Evolutionary conservation across 2,797 vertebrate species (phyloP).

Genomic region (Anguilla megastoma): DNA sequence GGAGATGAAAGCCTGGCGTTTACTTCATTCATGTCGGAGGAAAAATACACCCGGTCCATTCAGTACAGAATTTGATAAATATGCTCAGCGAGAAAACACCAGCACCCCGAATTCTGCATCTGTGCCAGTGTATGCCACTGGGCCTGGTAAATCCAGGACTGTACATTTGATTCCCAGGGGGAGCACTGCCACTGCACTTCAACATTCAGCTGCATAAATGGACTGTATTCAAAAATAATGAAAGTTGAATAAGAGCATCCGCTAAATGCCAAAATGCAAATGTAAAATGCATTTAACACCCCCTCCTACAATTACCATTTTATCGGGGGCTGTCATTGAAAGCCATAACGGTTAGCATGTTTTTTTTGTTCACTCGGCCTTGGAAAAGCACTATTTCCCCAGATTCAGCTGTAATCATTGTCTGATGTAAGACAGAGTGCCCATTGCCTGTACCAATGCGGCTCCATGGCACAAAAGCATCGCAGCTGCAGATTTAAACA

Average conservation of each 20-base stretch:
- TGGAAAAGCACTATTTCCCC: conserved; percentile 26
- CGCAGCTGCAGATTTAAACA: background rate
- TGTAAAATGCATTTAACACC: conserved; percentile 1
- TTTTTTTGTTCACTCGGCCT: conserved; percentile 28
- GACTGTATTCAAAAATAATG: background rate
- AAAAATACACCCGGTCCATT: background rate
- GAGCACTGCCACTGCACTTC: background rate
- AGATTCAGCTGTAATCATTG: conserved; percentile 23
- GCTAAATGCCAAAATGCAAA: background rate
- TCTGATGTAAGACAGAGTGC: background rate
- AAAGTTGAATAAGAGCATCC: background rate
- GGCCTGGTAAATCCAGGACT: background rate
- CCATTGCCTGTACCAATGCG: background rate
- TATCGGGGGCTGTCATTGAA: background rate
- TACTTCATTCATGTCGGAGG: background rate
- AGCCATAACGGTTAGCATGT: background rate
- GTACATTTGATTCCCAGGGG: background rate
- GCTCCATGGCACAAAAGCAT: conserved; percentile 5
- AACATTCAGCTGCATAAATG: background rate
- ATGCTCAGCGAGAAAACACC: background rate
- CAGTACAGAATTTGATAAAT: background rate
- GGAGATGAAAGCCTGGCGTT: conserved; percentile 21
- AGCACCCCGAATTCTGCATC: background rate
- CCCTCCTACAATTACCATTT: background rate
- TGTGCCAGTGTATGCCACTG: background rate